Conservation (phyloP, 1,140 invertebrate genomes). For the Bicyclus anynana region DNA sequence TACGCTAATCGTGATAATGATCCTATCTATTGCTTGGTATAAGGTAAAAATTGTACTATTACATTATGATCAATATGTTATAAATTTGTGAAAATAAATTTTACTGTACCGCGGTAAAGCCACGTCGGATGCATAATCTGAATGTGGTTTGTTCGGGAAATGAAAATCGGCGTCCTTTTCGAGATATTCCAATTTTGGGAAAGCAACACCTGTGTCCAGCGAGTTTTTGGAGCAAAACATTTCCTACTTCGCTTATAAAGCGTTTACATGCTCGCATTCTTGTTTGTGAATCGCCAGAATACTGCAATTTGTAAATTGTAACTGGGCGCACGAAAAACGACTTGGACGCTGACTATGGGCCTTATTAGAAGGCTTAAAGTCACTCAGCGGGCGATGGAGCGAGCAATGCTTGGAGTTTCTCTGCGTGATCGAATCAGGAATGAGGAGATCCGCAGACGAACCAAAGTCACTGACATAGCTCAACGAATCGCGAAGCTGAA, state of each 20-base stretch:
- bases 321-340: too few species aligned
- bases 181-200: slow-evolving; percentile 43
- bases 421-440: too few species aligned
- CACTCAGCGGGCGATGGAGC: too few species aligned
- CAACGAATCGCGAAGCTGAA: too few species aligned
- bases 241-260: slow-evolving; percentile 27
- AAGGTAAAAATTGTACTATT: background rate
- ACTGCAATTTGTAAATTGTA: background rate
- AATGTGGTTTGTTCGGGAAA: slow-evolving; percentile 38
- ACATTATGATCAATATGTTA: background rate
- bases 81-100: background rate
- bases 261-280: slow-evolving; percentile 21
- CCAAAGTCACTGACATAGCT: too few species aligned
- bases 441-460: too few species aligned
- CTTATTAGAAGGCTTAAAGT: too few species aligned
- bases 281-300: background rate
- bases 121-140: slow-evolving; percentile 20
- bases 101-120: slow-evolving; percentile 2
- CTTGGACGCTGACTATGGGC: too few species aligned
- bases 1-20: too few species aligned
- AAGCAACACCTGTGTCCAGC: slow-evolving; percentile 43
- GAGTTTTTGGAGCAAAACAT: slow-evolving; percentile 37
- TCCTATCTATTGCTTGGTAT: background rate
- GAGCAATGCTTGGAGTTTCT: too few species aligned
- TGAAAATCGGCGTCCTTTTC: slow-evolving; percentile 46